phyloP scores from a whole-genome alignment of 2,113 vertebrate genomes.

The Rhinoderma darwinii region DNA sequence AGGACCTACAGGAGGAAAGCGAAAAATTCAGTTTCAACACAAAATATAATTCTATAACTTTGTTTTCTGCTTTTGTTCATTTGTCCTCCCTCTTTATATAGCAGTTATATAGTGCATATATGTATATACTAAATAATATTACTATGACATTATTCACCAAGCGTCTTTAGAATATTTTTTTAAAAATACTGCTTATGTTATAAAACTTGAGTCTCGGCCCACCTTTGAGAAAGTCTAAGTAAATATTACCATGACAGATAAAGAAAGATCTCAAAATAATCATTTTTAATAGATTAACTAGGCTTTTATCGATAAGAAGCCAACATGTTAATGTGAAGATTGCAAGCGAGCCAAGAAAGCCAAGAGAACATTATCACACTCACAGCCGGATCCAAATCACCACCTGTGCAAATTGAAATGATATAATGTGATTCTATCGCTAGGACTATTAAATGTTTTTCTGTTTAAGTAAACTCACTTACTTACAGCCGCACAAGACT shows the following conservation, averaged over 20 bases:
- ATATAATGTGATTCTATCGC: conserved; percentile 40
- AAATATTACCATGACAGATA: conserved; percentile 8
- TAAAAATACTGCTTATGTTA: neutral
- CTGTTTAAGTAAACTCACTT: conserved; percentile 42
- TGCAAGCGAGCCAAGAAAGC: conserved; percentile 37
- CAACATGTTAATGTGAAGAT: conserved; percentile 46
- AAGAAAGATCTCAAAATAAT: conserved; percentile 11
- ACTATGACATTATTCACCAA: neutral
- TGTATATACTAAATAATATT: neutral
- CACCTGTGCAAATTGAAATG: conserved; percentile 52
- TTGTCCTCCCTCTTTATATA: too few species aligned
- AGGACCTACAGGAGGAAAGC: neutral
- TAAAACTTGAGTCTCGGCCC: neutral
- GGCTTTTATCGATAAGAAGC: conserved; percentile 22
- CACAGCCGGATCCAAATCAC: conserved; percentile 15
- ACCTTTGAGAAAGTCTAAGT: neutral
- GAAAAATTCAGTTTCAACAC: neutral
- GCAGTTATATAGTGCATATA: too few species aligned
- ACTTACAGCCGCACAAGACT: conserved; percentile 4
- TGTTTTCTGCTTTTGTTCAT: too few species aligned
- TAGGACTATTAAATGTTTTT: conserved; percentile 35
- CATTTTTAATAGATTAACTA: neutral
- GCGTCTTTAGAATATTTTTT: neutral
- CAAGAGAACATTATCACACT: conserved; percentile 24
- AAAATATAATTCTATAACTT: neutral